Conservation (phyloP, 2,113 vertebrate genomes). For the Toxotes jaculatrix region DNA sequence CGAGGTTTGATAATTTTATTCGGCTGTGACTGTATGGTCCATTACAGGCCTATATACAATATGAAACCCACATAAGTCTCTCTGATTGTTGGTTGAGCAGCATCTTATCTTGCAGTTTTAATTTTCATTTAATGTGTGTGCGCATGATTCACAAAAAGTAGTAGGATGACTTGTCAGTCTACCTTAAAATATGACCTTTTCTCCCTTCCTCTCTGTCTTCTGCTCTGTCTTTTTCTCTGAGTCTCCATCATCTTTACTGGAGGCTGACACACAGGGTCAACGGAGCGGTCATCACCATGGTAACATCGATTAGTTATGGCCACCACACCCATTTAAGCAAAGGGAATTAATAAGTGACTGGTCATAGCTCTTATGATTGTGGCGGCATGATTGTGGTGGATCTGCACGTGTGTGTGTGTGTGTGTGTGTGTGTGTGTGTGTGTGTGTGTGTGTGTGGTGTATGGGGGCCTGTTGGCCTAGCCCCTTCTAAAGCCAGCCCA, state of each 20-base stretch:
- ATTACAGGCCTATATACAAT: background rate
- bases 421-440: background rate
- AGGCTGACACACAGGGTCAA: constrained; percentile 53
- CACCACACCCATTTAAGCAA: constrained; percentile 60
- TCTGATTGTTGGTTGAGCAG: background rate
- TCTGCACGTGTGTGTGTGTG: background rate
- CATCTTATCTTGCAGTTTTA: background rate
- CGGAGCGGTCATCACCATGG: constrained; percentile 55
- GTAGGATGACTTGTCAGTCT: constrained; percentile 34
- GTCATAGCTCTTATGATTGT: background rate
- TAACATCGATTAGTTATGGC: constrained; percentile 48
- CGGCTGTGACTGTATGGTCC: constrained; percentile 30
- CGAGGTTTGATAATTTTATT: constrained; percentile 45
- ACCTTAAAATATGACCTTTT: constrained; percentile 46
- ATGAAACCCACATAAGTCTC: background rate
- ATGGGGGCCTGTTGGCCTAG: background rate
- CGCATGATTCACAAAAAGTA: background rate
- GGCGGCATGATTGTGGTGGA: constrained; percentile 23
- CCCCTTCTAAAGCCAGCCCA: no score
- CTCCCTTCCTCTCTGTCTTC: background rate
- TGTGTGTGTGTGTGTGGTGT: background rate
- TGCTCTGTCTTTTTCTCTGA: constrained; percentile 2
- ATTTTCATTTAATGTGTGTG: background rate
- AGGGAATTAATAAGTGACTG: constrained; percentile 19
- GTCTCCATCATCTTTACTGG: constrained; percentile 42